phyloP scores from a whole-genome alignment of 2,888 invertebrate species.

The Drosophila melanosoma region DNA sequence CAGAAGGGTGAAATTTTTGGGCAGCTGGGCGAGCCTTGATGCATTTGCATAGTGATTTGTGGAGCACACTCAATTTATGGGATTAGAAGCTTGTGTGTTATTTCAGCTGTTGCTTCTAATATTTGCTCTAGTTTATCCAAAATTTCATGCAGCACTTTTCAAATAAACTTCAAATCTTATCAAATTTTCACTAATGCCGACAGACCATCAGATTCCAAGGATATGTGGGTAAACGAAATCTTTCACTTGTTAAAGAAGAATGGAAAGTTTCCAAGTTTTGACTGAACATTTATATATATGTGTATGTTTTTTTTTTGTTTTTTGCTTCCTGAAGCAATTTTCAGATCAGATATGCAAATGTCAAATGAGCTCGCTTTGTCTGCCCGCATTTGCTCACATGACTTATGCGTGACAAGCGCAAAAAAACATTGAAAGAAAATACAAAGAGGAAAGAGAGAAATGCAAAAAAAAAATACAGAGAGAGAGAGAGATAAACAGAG shows the following conservation, averaged over 20 bases:
- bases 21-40: not conserved
- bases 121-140: not conserved
- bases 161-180: conserved; percentile 20
- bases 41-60: conserved; percentile 24
- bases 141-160: no score
- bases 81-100: not conserved
- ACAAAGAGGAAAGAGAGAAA: not conserved
- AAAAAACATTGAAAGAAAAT: conserved; percentile 36
- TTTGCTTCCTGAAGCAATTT: conserved; percentile 30
- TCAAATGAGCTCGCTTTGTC: conserved; percentile 33
- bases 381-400: conserved; percentile 45
- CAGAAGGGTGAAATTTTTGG: not conserved
- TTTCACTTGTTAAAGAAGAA: not conserved
- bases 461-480: not conserved
- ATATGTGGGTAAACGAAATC: conserved; percentile 6
- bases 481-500: not conserved
- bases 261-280: not conserved
- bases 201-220: conserved; percentile 24
- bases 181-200: conserved; percentile 18
- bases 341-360: conserved; percentile 44
- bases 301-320: not conserved
- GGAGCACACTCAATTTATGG: conserved; percentile 1
- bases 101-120: not conserved
- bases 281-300: not conserved
- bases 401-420: conserved; percentile 58